Conservation (phyloP, 2,113 vertebrate genomes). For the Crotalus helleri region DNA sequence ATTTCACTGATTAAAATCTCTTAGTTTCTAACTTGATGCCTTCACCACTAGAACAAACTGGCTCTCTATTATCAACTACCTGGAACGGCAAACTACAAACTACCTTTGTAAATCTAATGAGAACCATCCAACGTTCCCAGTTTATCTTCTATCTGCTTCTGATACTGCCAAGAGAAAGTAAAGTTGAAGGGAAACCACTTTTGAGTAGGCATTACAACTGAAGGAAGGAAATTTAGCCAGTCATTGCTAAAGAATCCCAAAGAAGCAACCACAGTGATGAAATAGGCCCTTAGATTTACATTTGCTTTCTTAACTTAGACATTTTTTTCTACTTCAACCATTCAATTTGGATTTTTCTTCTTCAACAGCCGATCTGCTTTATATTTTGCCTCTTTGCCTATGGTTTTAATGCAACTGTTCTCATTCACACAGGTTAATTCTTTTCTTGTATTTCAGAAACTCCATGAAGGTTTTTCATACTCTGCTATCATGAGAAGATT, state of each 20-base stretch:
- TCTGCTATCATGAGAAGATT: too few relatives aligned
- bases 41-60: background rate
- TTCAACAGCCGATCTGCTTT: background rate
- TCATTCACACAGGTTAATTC: background rate
- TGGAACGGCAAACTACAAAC: background rate
- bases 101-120: background rate
- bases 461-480: background rate
- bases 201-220: background rate
- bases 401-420: background rate
- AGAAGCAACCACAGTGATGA: background rate
- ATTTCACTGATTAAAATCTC: too few relatives aligned
- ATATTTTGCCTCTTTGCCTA: background rate
- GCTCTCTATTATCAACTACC: background rate
- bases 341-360: background rate
- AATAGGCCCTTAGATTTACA: background rate
- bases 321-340: background rate
- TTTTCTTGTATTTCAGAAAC: background rate
- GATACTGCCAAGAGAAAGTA: background rate
- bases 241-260: background rate
- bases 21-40: background rate
- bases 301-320: background rate
- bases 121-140: background rate
- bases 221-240: background rate
- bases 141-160: background rate
- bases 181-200: background rate